Evolutionary conservation across 92 coral and sea anemone species (phyloP).

Genomic region (Montipora capitata): DNA sequence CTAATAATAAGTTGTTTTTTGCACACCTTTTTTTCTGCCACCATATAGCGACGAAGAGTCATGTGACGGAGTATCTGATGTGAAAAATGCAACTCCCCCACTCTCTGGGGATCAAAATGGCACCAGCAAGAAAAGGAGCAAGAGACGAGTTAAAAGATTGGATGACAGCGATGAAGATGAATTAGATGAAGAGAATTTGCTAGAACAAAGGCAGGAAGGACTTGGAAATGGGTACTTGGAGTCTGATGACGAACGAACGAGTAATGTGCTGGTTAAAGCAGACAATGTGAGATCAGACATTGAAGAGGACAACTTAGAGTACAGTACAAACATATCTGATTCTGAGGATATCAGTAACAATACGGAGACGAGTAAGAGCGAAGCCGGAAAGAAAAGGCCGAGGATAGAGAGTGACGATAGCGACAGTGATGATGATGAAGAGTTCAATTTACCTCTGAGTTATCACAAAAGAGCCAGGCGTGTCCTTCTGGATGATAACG

Average conservation of each 20-base stretch:
- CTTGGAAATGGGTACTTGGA: constrained; percentile 2
- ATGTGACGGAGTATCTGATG: background rate
- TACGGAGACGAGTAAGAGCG: background rate
- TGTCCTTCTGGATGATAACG: constrained; percentile 73
- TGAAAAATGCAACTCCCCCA: background rate
- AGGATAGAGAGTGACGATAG: constrained; percentile 39
- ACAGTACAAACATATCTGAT: constrained; percentile 33
- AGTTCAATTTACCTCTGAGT: constrained; percentile 62
- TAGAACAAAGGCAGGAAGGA: background rate
- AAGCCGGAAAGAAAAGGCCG: constrained; percentile 68
- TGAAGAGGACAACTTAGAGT: constrained; percentile 34
- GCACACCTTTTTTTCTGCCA: background rate
- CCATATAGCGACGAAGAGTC: constrained; percentile 20
- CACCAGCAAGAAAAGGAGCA: constrained; percentile 21
- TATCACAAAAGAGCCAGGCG: constrained; percentile 77
- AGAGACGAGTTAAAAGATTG: constrained; percentile 76
- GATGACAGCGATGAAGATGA: constrained; percentile 84
- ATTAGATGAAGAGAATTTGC: constrained; percentile 1
- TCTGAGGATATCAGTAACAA: constrained; percentile 20
- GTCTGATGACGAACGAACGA: background rate
- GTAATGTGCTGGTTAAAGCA: background rate
- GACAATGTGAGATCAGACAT: constrained; percentile 1
- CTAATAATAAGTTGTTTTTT: background rate
- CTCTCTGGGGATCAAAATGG: constrained; percentile 23
- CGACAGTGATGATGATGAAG: constrained; percentile 63